These are phyloP conservation scores for Auanema sp. DNA, from an alignment of 2,888 invertebrate genomes.

Conservation along the genomic window DNA sequence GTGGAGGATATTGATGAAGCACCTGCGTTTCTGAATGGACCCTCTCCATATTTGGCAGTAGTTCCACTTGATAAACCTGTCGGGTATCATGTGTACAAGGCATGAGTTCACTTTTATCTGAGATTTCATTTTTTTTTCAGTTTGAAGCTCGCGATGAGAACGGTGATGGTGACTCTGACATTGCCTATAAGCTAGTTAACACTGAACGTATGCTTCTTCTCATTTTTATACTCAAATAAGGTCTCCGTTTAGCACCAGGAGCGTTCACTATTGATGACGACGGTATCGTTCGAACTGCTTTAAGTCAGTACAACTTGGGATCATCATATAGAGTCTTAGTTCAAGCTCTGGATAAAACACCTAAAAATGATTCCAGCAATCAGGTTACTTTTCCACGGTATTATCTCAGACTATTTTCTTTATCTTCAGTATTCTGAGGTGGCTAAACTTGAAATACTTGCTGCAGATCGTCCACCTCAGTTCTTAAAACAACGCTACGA, in stretches of 20 bases:
- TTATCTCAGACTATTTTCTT: neutral
- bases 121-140: conserved; percentile 15
- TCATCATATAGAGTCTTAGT: conserved; percentile 45
- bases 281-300: conserved; percentile 55
- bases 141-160: conserved; percentile 94
- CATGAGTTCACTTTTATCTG: conserved; percentile 2
- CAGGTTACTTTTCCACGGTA: conserved; percentile 15
- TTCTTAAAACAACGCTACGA: conserved; percentile 93
- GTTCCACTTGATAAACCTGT: conserved; percentile 52
- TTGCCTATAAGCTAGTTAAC: conserved; percentile 56
- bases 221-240: too few relatives aligned
- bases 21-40: conserved; percentile 94
- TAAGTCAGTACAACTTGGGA: conserved; percentile 43
- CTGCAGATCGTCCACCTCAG: conserved; percentile 90
- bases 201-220: conserved; percentile 49
- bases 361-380: conserved; percentile 30
- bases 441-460: conserved; percentile 62
- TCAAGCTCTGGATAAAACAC: conserved; percentile 52
- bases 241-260: conserved; percentile 47
- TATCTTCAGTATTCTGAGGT: conserved; percentile 45
- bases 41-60: conserved; percentile 83
- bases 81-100: conserved; percentile 53
- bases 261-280: conserved; percentile 53
- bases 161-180: conserved; percentile 70
- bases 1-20: conserved; percentile 76